Conservation (phyloP, 2,797 vertebrate species). For the Esox masquinongy region DNA sequence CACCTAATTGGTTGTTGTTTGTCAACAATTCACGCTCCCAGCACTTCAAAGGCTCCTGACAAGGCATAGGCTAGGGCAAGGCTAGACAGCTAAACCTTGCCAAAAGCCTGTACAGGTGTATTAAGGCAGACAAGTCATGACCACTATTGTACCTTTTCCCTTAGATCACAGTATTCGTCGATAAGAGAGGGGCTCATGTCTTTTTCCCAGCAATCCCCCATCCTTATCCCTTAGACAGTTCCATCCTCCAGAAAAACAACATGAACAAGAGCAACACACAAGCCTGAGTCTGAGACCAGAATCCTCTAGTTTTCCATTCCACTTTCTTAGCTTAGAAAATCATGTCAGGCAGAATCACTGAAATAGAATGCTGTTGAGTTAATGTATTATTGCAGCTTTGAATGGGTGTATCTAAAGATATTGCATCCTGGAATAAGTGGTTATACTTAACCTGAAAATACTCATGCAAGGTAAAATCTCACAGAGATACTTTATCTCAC, state of each 20-base stretch:
- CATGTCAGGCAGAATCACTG: background rate
- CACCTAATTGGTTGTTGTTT: conserved; percentile 22
- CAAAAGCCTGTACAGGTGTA: conserved; percentile 8
- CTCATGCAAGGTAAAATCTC: too few relatives aligned
- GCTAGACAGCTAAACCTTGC: conserved; percentile 1
- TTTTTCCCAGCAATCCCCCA: background rate
- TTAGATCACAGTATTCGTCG: background rate
- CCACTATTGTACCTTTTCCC: background rate
- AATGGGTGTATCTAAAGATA: background rate
- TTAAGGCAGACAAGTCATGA: background rate
- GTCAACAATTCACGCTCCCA: conserved; percentile 20
- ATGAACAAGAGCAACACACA: background rate
- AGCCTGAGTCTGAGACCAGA: background rate
- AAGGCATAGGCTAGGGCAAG: conserved; percentile 8
- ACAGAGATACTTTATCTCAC: too few relatives aligned
- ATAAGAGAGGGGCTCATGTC: background rate
- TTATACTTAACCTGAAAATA: too few relatives aligned
- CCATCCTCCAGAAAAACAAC: background rate
- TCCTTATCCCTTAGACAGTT: background rate
- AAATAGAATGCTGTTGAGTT: background rate
- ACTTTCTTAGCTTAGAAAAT: background rate
- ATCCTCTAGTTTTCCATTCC: too few relatives aligned
- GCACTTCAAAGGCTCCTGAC: conserved; percentile 22
- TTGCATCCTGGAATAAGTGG: background rate
- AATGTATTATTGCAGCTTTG: too few relatives aligned